These are phyloP conservation scores for Limosa lapponica DNA, from an alignment of 2,797 vertebrate species.

Conservation along the genomic window DNA sequence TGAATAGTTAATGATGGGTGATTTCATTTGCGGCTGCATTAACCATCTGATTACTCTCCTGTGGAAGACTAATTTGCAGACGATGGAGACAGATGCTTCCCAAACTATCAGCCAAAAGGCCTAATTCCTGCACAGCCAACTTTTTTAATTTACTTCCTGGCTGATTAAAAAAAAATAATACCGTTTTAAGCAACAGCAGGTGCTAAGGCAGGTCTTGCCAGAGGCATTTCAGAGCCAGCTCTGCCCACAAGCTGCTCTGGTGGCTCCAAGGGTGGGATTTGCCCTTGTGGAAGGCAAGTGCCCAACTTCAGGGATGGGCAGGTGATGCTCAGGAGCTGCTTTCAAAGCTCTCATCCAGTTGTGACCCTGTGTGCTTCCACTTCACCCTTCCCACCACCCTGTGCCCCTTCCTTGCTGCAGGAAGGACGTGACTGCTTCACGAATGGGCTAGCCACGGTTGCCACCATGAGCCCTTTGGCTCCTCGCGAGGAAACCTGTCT, in stretches of 20 bases:
- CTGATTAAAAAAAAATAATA: background rate
- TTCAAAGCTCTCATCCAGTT: fast-evolving
- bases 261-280: background rate
- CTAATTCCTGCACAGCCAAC: constrained; percentile 62
- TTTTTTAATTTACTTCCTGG: constrained; percentile 38
- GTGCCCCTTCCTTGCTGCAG: background rate
- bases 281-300: fast-evolving
- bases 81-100: constrained; percentile 68
- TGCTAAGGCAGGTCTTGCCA: background rate
- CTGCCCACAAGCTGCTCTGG: background rate
- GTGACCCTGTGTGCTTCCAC: fast-evolving
- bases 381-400: fast-evolving
- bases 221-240: fast-evolving
- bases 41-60: constrained; percentile 68
- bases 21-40: constrained; percentile 62
- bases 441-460: fast-evolving
- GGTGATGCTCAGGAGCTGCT: background rate
- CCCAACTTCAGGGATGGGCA: fast-evolving
- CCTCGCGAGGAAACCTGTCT: fast-evolving
- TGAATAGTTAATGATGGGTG: constrained; percentile 46
- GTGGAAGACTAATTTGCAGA: constrained; percentile 64
- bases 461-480: background rate
- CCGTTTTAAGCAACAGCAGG: background rate
- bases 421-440: background rate
- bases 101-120: constrained; percentile 60